Evolutionary conservation across 2,888 invertebrate genomes (phyloP), one percentile per base, ranked within the genome.

Genomic region (Eristalis intricaria): DNA sequence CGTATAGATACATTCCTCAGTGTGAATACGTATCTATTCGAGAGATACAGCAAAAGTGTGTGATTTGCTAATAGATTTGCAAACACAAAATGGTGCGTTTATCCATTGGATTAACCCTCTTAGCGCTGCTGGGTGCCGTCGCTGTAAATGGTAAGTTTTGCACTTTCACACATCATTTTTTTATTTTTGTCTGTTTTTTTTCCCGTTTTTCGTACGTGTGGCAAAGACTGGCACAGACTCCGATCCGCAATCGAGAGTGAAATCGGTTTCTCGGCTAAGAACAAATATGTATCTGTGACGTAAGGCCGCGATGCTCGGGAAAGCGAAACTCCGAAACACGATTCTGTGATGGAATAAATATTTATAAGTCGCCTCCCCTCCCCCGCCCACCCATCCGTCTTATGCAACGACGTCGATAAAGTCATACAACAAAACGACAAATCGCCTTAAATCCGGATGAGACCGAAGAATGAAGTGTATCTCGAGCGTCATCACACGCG

Each of bases 61-160:
- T 76, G 26, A 38, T 69, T 64, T 73, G 38, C 63, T 68, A 56
- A 74, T 19, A 60, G 32, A 66, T 66, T 64, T 56, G 23, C 56
- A 29, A 77, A 65, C 29, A 64, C 58, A 84, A 83, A 76, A 87
- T 87, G 87, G 84, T 84, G 79, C 87, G 76, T 73, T 76, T 76
- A 80, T 80, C 83, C 61, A 10, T 80, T 80, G 83, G 87, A 87
- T 87, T 87, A 87, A 79, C 79, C 83, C 68, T 87, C 64, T 26
- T 87, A 76, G 84, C 87, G 71, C 43, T 87, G 71, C 75, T 87
- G 43, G 63, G 64, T 40, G 68, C 60, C 68, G 68, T 60, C 40
- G 68, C 58, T 68, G 87, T 87, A 76, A 83, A 87, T 84, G 87
- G 87, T 87, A 87, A 84, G 87, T 84, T 71, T 84, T 63, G 50